phyloP scores from a whole-genome alignment of 2,113 vertebrate genomes.

The Dendrocopos noguchii region DNA sequence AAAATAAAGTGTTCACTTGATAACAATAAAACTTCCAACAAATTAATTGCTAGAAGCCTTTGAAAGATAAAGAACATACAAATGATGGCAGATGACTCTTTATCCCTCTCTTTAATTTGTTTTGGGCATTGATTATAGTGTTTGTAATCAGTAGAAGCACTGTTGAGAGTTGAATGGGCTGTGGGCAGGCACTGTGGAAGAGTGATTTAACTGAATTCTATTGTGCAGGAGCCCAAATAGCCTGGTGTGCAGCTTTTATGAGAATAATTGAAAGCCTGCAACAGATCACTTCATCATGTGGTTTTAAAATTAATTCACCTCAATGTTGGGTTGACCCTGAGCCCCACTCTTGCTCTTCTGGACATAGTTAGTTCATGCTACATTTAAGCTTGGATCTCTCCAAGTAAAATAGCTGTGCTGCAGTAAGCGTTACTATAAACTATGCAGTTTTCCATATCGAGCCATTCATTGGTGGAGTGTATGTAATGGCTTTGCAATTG shows the following conservation, averaged over 20 bases:
- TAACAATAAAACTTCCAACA: conserved; percentile 42
- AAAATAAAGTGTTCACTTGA: conserved; percentile 33
- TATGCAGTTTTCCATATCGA: background rate
- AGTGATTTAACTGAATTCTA: background rate
- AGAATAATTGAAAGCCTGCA: background rate
- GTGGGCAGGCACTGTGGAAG: background rate
- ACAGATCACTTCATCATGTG: background rate
- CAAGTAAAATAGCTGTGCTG: background rate
- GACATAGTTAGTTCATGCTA: background rate
- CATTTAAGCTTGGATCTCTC: background rate
- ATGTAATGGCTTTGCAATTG: background rate
- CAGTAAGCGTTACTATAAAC: background rate
- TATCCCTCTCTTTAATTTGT: conserved; percentile 39
- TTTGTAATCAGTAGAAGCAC: conserved; percentile 18
- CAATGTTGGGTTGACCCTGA: background rate
- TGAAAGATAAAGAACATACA: conserved; percentile 25
- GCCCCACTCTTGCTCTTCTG: background rate
- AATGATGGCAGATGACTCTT: conserved; percentile 29
- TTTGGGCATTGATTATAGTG: conserved; percentile 40
- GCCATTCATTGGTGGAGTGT: background rate
- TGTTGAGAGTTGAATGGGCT: background rate
- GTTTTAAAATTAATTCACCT: conserved; percentile 6
- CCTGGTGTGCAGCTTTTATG: background rate
- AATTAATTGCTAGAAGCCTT: conserved; percentile 50
- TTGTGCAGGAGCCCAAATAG: background rate